Percentiles rank a stretch among this genome's conserved stretches.
Conservation (phyloP, 64 coral and sea anemone genomes). For the Montipora capricornis region DNA sequence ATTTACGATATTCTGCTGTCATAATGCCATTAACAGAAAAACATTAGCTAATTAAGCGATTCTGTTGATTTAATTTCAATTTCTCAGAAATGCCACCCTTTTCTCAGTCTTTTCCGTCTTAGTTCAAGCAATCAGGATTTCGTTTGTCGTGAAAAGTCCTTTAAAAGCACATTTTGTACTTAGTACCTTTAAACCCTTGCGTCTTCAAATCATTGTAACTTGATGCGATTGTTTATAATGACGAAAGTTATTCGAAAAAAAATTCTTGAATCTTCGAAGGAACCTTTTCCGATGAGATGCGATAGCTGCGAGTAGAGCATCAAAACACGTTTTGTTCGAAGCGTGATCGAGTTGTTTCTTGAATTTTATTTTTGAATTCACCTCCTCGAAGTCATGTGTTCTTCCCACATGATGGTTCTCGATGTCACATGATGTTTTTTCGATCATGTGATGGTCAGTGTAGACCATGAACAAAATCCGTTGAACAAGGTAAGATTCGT, state of each 20-base stretch:
- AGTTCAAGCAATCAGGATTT: background rate
- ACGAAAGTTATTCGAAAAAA: background rate
- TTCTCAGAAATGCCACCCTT: background rate
- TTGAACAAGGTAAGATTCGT: slow-evolving; percentile 9
- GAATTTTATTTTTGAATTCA: slow-evolving; percentile 51
- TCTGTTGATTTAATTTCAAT: too few species aligned
- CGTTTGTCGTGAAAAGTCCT: background rate
- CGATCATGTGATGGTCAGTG: slow-evolving; percentile 42
- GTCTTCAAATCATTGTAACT: background rate
- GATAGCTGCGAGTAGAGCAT: too few species aligned
- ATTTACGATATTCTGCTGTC: background rate
- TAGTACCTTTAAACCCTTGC: background rate
- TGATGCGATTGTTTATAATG: background rate
- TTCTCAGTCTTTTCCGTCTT: background rate
- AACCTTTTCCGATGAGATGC: background rate
- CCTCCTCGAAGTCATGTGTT: slow-evolving; percentile 39
- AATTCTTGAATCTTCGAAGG: background rate
- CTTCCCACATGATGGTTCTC: slow-evolving; percentile 33
- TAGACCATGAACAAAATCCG: background rate
- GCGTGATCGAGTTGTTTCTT: background rate
- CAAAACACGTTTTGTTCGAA: background rate
- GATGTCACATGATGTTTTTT: slow-evolving; percentile 46
- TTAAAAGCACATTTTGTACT: background rate
- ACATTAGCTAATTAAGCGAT: background rate
- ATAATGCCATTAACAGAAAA: background rate